Evolutionary conservation across 2,888 invertebrate species (phyloP), one percentile per base, ranked within the genome.

Genomic region (Epinotia demarniana): DNA sequence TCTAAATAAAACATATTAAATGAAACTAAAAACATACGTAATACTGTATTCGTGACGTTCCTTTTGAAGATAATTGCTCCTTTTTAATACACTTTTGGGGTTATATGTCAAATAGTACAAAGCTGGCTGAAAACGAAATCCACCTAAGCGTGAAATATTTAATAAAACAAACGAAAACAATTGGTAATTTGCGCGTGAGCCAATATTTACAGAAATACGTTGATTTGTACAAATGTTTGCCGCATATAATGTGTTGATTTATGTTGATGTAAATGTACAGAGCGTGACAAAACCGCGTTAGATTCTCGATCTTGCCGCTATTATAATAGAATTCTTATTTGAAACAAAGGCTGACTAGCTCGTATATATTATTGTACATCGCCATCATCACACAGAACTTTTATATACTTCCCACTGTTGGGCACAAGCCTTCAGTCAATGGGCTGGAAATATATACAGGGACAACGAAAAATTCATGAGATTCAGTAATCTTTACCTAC

Each of bases 211-310:
- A 63, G 58, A 19, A 33, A 58, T 33, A 33, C 57, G 69, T 63
- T 64, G 60, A 69, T 69, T 69, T 75, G 58, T 64, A 39, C 72
- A 66, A 70, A 58, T 55, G 64, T 70, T 75, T 74, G 46, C 19
- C 16, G 64, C 63, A 63, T 46, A 58, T n/a, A 43, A 46, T 69
- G 33, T 57, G 68, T 57, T 57, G 57, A 57, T 69, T 69, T 58
- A 69, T 58, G 58, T 43, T 58, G 58, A 69, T 69, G 19, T 19
- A 23, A 46, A 12, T 46, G 43, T 23, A 69, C 23, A 61, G 11
- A 60, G n/a, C 58, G 18, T n/a, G 19, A 60, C 13, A 58, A 60
- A 18, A 18, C 39, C 9, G 39, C 9, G 46, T 12, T 66, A 64
- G 19, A 16, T 9, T 53, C n/a, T 18, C 23, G n/a, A 53, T 27